A percentile compares a stretch with the other conserved stretches of the same genome.
These are phyloP conservation scores for Idaea dimidiata DNA, from an alignment of 2,888 invertebrate genomes.

Conservation along the genomic window DNA sequence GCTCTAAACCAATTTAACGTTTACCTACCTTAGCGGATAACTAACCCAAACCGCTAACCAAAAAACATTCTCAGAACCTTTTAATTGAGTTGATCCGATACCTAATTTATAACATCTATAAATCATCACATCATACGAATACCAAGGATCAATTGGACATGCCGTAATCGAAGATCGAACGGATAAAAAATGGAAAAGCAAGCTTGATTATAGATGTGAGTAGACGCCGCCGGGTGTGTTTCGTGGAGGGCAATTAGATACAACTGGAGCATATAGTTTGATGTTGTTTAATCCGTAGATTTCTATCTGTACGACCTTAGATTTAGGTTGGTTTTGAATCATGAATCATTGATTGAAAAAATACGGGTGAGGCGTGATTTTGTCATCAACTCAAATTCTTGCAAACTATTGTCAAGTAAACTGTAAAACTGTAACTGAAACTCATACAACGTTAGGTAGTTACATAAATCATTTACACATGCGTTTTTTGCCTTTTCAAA, in stretches of 20 bases:
- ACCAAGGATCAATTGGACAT: slow-evolving; percentile 45
- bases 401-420: not conserved
- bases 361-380: not conserved
- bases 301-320: not conserved
- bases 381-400: not conserved
- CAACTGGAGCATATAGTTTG: slow-evolving; percentile 12
- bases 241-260: slow-evolving; percentile 20
- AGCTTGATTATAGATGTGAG: slow-evolving; percentile 30
- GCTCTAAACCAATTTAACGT: not conserved
- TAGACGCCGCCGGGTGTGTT: slow-evolving; percentile 19
- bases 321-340: not conserved
- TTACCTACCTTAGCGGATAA: not conserved
- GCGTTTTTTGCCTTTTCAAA: too few relatives aligned
- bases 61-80: slow-evolving; percentile 27
- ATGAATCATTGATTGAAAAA: not conserved
- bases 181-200: slow-evolving; percentile 50
- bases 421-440: too few relatives aligned
- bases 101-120: slow-evolving; percentile 43
- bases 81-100: slow-evolving; percentile 40
- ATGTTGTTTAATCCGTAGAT: not conserved
- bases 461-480: too few relatives aligned
- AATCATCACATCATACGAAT: slow-evolving; percentile 51
- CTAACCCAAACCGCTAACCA: slow-evolving; percentile 3
- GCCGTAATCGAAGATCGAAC: slow-evolving; percentile 52
- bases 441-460: too few relatives aligned